phyloP scores from a whole-genome alignment of 2,888 invertebrate species.

The Petrophora chlorosata region DNA sequence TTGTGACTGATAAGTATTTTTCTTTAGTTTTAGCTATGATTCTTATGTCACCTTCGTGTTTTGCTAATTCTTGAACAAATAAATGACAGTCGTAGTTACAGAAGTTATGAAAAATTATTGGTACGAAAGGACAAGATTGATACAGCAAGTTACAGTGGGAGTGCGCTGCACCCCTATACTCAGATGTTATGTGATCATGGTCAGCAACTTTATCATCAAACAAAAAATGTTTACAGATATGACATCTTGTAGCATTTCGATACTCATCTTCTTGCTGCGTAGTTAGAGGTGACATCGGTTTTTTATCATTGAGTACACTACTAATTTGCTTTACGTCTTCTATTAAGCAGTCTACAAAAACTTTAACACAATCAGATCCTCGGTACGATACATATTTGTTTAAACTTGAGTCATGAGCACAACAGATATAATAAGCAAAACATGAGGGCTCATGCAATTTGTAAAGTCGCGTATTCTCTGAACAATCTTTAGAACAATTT shows the following conservation, averaged over 20 bases:
- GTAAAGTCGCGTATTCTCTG: neutral
- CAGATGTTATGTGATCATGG: slow-evolving; percentile 21
- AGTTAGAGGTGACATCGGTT: slow-evolving; percentile 3
- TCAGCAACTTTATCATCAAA: slow-evolving; percentile 6
- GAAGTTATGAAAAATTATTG: slow-evolving; percentile 38
- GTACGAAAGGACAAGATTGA: slow-evolving; percentile 31
- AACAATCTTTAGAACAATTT: neutral
- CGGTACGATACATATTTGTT: slow-evolving; percentile 29
- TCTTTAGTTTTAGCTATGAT: slow-evolving; percentile 35
- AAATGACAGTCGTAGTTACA: slow-evolving; percentile 34
- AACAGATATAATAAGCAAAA: slow-evolving; percentile 33
- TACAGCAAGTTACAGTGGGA: slow-evolving; percentile 28
- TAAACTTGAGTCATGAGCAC: slow-evolving; percentile 23
- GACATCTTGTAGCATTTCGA: slow-evolving; percentile 9
- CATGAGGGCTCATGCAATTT: slow-evolving; percentile 25
- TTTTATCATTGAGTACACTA: slow-evolving; percentile 7
- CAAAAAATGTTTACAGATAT: slow-evolving; percentile 14
- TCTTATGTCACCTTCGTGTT: slow-evolving; percentile 24
- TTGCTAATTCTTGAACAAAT: slow-evolving; percentile 31
- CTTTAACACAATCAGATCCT: slow-evolving; percentile 10
- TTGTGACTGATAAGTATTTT: slow-evolving; percentile 25
- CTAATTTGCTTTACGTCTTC: slow-evolving; percentile 6
- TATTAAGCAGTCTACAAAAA: slow-evolving; percentile 13
- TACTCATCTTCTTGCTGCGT: neutral
- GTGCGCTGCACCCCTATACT: slow-evolving; percentile 30